These are phyloP conservation scores for Varanus salvator DNA, from an alignment of 2,113 vertebrate genomes.

Conservation along the genomic window DNA sequence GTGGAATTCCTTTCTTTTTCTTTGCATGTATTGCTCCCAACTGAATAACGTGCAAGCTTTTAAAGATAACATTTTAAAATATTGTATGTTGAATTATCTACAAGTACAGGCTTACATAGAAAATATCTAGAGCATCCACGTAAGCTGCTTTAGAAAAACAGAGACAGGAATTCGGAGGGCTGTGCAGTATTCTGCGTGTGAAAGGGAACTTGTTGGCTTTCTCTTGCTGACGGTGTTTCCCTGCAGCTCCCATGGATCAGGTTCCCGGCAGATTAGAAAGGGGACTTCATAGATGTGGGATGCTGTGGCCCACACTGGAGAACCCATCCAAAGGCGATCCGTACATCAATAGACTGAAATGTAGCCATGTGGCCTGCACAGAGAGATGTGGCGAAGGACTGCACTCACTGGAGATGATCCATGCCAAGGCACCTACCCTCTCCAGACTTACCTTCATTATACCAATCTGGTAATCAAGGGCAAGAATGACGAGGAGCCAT, in stretches of 20 bases:
- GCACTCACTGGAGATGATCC: not conserved
- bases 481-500: not conserved
- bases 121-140: too few species aligned
- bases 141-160: not conserved
- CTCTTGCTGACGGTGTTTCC: not conserved
- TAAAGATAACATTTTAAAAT: not conserved
- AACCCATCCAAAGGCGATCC: not conserved
- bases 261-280: not conserved
- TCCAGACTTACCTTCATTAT: not conserved
- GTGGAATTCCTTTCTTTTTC: not conserved
- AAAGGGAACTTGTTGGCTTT: not conserved
- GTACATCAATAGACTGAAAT: not conserved
- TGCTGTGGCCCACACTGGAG: fast-evolving
- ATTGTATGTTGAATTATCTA: not conserved
- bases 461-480: too few species aligned
- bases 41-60: not conserved
- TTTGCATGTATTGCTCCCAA: not conserved
- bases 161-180: not conserved
- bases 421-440: not conserved
- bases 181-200: not conserved
- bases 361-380: not conserved
- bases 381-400: not conserved
- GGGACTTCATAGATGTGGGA: not conserved
- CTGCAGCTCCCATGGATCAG: too few species aligned
- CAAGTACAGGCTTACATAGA: not conserved